Percentiles rank a stretch among this genome's conserved stretches.
Conservation (phyloP, 2,113 vertebrate species). For the Diadophis punctatus region DNA sequence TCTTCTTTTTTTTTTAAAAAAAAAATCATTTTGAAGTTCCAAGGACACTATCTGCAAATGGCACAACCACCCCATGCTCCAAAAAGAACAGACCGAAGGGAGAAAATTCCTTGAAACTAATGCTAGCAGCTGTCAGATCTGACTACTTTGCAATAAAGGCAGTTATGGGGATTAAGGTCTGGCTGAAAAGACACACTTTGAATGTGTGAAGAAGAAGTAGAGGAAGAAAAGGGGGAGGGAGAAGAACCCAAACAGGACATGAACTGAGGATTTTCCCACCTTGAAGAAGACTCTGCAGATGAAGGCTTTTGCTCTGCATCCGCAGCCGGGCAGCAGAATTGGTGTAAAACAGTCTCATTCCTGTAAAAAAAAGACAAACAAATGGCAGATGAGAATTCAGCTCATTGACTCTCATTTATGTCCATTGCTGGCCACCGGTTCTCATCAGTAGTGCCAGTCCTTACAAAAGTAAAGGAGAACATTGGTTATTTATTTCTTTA, state of each 20-base stretch:
- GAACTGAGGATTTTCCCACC: slow-evolving; percentile 58
- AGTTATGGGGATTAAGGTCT: background rate
- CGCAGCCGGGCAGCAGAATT: slow-evolving; percentile 96
- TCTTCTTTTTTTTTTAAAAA: background rate
- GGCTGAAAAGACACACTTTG: background rate
- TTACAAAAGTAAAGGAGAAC: slow-evolving; percentile 20
- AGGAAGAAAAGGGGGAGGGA: background rate
- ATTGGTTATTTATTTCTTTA: too few relatives aligned
- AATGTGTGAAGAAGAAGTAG: background rate
- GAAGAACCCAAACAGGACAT: slow-evolving; percentile 6
- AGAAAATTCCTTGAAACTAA: background rate
- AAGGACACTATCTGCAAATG: background rate
- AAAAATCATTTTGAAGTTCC: background rate
- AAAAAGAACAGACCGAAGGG: background rate
- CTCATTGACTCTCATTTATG: slow-evolving; percentile 11
- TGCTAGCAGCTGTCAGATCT: background rate
- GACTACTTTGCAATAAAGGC: background rate
- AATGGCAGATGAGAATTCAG: slow-evolving; percentile 38
- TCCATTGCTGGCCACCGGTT: slow-evolving; percentile 9
- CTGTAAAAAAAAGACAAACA: slow-evolving; percentile 69
- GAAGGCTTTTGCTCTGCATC: slow-evolving; percentile 85
- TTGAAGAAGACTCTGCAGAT: slow-evolving; percentile 66
- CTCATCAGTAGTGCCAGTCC: background rate
- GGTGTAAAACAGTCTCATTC: slow-evolving; percentile 95
- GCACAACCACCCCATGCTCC: background rate